Conservation (phyloP, 1,140 invertebrate species). For the Zelostemma sp. region DNA sequence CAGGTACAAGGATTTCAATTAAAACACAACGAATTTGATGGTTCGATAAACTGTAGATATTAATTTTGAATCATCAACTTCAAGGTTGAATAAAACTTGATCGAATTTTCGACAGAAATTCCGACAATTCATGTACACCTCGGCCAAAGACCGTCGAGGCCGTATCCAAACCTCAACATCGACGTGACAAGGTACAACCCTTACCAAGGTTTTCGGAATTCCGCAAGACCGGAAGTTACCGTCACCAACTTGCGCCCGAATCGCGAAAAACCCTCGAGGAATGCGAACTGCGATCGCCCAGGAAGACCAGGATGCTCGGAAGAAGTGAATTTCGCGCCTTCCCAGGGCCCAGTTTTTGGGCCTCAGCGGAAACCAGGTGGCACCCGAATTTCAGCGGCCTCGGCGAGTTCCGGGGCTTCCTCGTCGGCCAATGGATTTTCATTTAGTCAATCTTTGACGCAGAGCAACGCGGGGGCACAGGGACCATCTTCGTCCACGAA, state of each 20-base stretch:
- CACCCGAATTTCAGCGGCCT: constrained; percentile 38
- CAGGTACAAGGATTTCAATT: too few relatives aligned
- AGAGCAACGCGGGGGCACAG: constrained; percentile 38
- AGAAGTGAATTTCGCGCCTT: constrained; percentile 3
- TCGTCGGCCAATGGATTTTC: constrained; percentile 46
- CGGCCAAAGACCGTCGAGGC: constrained; percentile 1
- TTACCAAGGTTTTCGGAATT: constrained; percentile 12
- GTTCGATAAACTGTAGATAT: too few relatives aligned
- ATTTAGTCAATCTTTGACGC: constrained; percentile 45
- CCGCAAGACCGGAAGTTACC: constrained; percentile 10
- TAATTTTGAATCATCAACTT: too few relatives aligned
- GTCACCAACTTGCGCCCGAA: constrained; percentile 15
- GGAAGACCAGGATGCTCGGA: constrained; percentile 2
- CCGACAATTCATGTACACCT: background rate
- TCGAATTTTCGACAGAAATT: background rate
- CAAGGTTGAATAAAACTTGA: too few relatives aligned
- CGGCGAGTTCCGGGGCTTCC: constrained; percentile 38
- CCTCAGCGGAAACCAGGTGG: constrained; percentile 11
- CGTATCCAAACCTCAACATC: constrained; percentile 8
- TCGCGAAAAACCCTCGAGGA: constrained; percentile 11
- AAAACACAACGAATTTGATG: too few relatives aligned
- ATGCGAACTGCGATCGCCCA: constrained; percentile 5
- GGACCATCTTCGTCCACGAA: constrained; percentile 34
- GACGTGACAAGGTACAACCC: constrained; percentile 15
- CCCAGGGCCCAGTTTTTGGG: background rate